These are phyloP conservation scores for Oncorhynchus masou DNA, from an alignment of 2,113 vertebrate species.

Conservation along the genomic window DNA sequence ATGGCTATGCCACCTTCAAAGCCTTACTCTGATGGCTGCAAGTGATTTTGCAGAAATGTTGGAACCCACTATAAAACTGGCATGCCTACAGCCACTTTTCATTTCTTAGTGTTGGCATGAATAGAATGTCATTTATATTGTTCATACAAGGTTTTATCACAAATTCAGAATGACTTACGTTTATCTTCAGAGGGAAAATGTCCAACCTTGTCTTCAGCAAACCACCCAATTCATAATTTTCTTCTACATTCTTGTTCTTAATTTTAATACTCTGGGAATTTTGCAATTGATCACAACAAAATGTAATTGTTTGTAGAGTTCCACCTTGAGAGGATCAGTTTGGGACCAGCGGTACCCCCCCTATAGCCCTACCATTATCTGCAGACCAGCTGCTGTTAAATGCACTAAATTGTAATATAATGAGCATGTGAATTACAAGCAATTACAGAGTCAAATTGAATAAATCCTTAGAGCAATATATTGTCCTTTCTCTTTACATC, in stretches of 20 bases:
- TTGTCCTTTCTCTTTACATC: constrained; percentile 70
- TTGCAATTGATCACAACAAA: background rate
- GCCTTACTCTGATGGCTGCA: constrained; percentile 11
- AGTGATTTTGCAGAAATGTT: constrained; percentile 28
- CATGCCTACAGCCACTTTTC: background rate
- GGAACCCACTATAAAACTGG: background rate
- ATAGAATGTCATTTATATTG: background rate
- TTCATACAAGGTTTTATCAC: background rate
- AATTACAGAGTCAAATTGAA: constrained; percentile 88
- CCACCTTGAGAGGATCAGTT: constrained; percentile 67
- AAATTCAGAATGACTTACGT: constrained; percentile 6
- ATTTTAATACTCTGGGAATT: constrained; percentile 8
- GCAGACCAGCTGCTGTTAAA: constrained; percentile 87
- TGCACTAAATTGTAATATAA: constrained; percentile 85
- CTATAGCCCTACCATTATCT: constrained; percentile 84
- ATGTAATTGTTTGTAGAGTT: constrained; percentile 59
- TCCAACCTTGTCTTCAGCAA: constrained; percentile 15
- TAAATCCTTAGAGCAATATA: constrained; percentile 80
- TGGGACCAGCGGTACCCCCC: constrained; percentile 62
- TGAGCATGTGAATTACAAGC: constrained; percentile 83
- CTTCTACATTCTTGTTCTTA: constrained; percentile 17
- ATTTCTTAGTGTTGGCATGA: background rate
- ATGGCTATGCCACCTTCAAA: constrained; percentile 33
- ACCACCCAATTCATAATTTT: background rate
- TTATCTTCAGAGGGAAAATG: constrained; percentile 1